Base-by-base conservation (phyloP, 2,797 vertebrate genomes). In the Gobio occitaniae region DNA sequence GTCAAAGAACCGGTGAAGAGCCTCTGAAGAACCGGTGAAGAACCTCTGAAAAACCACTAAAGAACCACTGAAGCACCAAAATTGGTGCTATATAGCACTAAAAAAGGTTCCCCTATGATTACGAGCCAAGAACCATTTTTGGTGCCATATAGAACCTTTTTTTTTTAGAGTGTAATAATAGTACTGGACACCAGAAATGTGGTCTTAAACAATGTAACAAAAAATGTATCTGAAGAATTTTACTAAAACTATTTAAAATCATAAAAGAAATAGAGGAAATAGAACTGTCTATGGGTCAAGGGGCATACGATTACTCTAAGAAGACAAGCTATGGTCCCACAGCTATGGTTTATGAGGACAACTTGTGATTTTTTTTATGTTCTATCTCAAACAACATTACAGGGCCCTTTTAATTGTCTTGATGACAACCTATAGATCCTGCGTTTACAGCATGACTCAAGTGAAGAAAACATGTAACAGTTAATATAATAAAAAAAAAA, bases 291-390 rank as follows among this genome's bases (percentile, higher is more conserved):
- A 61, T 25, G 25, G 13, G 38, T 78, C 75, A 44, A 61, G 8
- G 76, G 15, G 15, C 38, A 63, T 36, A 61, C 25, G n/a, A 63
- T 63, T 47, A 10, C 44, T 78, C 36, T 29, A 44, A 8, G 3
- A 44, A 61, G 38, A 78, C 15, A 78, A 38, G 12, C 11, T 12
- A 29, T 36, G 17, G 44, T n/a, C 38, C 12, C 36, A 29, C n/a
- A 25, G 21, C 54, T 61, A 78, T 16, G 36, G 52, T 59, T 77
- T 59, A 59, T 25, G n/a, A 54, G 72, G 6, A 56, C 72, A 76
- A 50, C 32, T 76, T 38, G 19, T 36, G 29, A 1, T 54, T 56
- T 54, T 25, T 59, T 54, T 59, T 25, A 61, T 61, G 7, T 44
- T 78, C 38, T 15, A n/a, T 54, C 38, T 61, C n/a, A 78, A 78